Conservation (phyloP, 2,888 invertebrate genomes). For the Scrobipalpa costella region DNA sequence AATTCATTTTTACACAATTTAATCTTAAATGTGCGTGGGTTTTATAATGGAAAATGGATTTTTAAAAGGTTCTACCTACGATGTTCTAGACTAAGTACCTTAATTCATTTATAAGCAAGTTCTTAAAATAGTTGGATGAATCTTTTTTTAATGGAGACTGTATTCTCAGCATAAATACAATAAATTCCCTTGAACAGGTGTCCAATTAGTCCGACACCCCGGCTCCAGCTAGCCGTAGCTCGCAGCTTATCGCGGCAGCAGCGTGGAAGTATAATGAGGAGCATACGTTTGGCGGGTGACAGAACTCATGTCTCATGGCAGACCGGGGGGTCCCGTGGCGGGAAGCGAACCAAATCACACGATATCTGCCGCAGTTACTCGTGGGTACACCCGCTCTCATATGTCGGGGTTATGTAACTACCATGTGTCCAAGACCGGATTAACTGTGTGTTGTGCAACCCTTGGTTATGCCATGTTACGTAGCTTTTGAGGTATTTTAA, state of each 20-base stretch:
- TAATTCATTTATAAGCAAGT: no score
- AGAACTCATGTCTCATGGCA: conserved; percentile 53
- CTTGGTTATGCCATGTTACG: background rate
- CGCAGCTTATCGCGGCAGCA: conserved; percentile 48
- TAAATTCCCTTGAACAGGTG: background rate
- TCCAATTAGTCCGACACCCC: background rate
- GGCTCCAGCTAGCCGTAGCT: background rate
- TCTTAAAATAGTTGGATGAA: no score
- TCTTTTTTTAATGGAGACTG: no score
- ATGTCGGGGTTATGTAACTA: conserved; percentile 35
- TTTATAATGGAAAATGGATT: no score
- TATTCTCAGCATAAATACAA: no score
- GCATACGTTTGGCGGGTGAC: conserved; percentile 54
- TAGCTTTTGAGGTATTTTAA: background rate
- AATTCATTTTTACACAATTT: no score
- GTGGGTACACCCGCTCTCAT: conserved; percentile 27
- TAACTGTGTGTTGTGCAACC: background rate
- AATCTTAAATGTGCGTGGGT: no score
- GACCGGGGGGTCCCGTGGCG: background rate
- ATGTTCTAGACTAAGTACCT: no score
- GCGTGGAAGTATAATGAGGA: conserved; percentile 40
- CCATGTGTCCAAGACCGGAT: conserved; percentile 24
- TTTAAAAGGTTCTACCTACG: no score
- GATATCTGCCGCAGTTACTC: conserved; percentile 52
- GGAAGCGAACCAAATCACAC: conserved; percentile 62